Conservation (phyloP, 2,797 vertebrate species). For the Hydrophis major region DNA sequence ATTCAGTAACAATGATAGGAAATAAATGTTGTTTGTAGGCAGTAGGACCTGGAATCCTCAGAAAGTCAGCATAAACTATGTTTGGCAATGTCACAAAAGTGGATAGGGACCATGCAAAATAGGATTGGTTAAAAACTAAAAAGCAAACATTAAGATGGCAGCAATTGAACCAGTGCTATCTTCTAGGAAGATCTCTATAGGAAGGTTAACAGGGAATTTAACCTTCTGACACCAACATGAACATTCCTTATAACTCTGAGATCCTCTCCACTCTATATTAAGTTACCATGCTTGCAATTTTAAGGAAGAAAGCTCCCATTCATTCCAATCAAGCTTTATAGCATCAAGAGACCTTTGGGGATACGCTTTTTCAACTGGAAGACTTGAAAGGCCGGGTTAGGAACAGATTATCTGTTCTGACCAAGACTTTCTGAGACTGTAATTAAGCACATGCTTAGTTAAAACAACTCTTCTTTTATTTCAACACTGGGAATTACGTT, state of each 20-base stretch:
- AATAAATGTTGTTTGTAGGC: neutral
- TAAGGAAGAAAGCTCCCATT: neutral
- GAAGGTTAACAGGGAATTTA: neutral
- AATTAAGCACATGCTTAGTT: no score
- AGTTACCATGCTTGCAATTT: neutral
- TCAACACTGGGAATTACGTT: no score
- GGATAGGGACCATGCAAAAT: neutral
- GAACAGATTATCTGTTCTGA: neutral
- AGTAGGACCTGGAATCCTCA: no score
- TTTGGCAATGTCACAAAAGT: no score
- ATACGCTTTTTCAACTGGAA: neutral
- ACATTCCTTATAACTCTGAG: neutral
- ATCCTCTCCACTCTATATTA: neutral
- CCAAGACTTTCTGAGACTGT: no score
- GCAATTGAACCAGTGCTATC: neutral
- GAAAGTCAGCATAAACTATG: neutral
- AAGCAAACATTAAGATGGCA: neutral
- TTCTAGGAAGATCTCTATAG: neutral
- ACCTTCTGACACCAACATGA: neutral
- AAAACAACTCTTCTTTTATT: no score
- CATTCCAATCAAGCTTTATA: neutral
- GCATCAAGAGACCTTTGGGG: neutral
- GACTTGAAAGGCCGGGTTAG: neutral
- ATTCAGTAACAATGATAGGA: neutral
- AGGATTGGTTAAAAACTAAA: neutral